Conservation (phyloP, 2,113 vertebrate genomes). For the Melierax canorus region DNA sequence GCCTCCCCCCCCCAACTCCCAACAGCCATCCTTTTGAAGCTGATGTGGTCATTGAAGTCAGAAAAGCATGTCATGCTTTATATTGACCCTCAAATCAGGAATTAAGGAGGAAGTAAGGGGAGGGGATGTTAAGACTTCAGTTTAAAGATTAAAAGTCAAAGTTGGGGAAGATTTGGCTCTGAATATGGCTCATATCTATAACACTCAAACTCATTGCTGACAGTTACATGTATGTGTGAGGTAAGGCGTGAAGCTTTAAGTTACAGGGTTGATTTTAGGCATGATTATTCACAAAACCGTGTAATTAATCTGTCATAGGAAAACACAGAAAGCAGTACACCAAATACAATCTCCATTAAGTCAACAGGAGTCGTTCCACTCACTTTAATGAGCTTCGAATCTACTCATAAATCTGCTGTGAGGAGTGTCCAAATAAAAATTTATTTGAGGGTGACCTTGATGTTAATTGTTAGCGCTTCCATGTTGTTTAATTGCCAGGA, state of each 20-base stretch:
- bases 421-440: constrained; percentile 48
- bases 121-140: background rate
- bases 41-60: background rate
- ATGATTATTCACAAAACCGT: constrained; percentile 21
- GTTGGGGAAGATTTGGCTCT: background rate
- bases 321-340: background rate
- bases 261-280: background rate
- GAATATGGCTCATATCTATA: background rate
- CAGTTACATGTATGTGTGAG: background rate
- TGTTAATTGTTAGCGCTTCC: constrained; percentile 34
- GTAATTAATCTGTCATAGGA: constrained; percentile 40
- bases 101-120: background rate
- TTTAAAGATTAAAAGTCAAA: background rate
- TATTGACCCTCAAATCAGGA: background rate
- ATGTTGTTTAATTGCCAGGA: constrained; percentile 21
- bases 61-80: background rate
- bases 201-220: background rate
- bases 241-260: background rate
- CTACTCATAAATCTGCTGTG: constrained; percentile 36
- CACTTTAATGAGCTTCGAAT: constrained; percentile 49
- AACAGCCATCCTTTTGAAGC: background rate
- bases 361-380: background rate
- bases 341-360: constrained; percentile 39
- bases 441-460: constrained; percentile 51
- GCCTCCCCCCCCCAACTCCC: background rate